Base-by-base conservation (phyloP, 2,888 invertebrate genomes). In the Drepanosiphum platanoidis region DNA sequence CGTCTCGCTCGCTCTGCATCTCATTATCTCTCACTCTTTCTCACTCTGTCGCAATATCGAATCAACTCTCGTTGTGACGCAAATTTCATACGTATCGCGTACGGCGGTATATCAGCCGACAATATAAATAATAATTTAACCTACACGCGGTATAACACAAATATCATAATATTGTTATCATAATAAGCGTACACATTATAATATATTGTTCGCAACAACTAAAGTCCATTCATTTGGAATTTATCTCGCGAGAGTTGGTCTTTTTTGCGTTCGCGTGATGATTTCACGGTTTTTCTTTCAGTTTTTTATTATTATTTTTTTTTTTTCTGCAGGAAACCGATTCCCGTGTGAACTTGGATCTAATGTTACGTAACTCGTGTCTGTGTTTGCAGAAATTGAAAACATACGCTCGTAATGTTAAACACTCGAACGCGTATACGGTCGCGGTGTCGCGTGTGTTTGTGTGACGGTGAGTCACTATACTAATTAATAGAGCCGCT, bases 261-360 rank as follows among this genome's bases (percentile, higher is more conserved):
- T 1, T 52, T 52, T 52, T 22, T 52, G n/a, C 52, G 42, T 8
- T 39, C 13, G 13, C 42, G 72, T 15, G 7, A 42, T 15, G 7
- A 27, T 71, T 71, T 71, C 13, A 27, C 42, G 18, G 2, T 4
- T 42, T 72, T 42, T 72, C n/a, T 18, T n/a, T n/a, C n/a, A n/a
- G n/a, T n/a, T n/a, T n/a, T n/a, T n/a, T n/a, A n/a, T n/a, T n/a
- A n/a, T n/a, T n/a, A n/a, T n/a, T n/a, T n/a, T n/a, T n/a, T n/a
- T n/a, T n/a, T n/a, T n/a, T n/a, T n/a, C n/a, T n/a, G n/a, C 32
- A 22, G 74, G 32, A 74, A 74, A 74, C 11, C n/a, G 74, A 74
- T 22, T 30, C 32, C 52, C 52, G 74, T 74, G 52, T 32, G 52
- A 74, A 74, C 74, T n/a, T 52, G 42, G 27, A 42, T 18, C 72